phyloP scores from a whole-genome alignment of 2,113 vertebrate species.

The Carassius gibelio region DNA sequence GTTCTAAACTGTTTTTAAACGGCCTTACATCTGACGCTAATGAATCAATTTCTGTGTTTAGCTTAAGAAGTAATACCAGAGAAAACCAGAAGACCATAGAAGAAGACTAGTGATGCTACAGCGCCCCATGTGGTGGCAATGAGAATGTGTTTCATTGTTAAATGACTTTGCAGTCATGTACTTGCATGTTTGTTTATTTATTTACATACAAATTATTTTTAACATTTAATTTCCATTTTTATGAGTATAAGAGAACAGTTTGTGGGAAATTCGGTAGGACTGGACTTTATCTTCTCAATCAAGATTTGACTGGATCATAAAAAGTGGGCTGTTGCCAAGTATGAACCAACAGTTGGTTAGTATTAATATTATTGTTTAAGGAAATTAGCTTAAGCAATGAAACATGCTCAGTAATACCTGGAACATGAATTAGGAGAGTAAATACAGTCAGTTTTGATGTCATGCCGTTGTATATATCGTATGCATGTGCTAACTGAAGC shows the following conservation, averaged over 20 bases:
- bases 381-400: not conserved
- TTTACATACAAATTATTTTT: not conserved
- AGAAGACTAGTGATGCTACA: not conserved
- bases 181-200: not conserved
- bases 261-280: not conserved
- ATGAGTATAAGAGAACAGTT: not conserved
- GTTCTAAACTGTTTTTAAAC: not conserved
- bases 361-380: not conserved
- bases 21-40: not conserved
- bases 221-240: not conserved
- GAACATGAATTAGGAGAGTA: not conserved
- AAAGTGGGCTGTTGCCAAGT: not conserved
- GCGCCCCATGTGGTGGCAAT: not conserved
- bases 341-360: not conserved
- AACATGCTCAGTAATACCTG: not conserved
- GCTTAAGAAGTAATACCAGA: not conserved
- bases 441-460: not conserved
- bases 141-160: not conserved
- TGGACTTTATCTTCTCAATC: not conserved
- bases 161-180: not conserved
- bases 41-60: not conserved
- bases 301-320: not conserved
- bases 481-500: conserved; percentile 31
- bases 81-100: not conserved
- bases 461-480: not conserved